Conservation (phyloP, 1,140 invertebrate genomes). For the Ylistrum balloti region DNA sequence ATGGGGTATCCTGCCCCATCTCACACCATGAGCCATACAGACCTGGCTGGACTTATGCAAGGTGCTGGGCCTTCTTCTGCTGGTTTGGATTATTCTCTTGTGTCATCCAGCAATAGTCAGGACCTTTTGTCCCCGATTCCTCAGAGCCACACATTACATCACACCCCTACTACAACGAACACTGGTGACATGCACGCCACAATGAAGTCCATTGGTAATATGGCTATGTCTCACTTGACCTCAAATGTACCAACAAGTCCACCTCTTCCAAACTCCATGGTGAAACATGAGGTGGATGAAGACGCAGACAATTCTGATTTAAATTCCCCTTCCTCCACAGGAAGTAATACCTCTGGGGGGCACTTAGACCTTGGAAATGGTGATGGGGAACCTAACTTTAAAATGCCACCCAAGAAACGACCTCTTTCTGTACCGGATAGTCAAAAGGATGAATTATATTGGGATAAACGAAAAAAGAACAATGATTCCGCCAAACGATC, state of each 20-base stretch:
- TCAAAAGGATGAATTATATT: constrained; percentile 81
- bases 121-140: not conserved
- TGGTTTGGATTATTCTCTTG: constrained; percentile 54
- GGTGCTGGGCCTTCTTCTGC: constrained; percentile 16
- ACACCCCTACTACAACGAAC: not conserved
- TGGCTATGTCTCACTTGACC: not conserved
- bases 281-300: constrained; percentile 42
- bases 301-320: constrained; percentile 58
- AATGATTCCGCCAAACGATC: constrained; percentile 83
- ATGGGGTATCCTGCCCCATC: constrained; percentile 60
- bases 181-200: not conserved
- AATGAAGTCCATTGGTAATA: not conserved
- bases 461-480: constrained; percentile 83
- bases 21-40: constrained; percentile 64
- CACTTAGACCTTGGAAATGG: constrained; percentile 55
- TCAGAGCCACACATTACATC: not conserved
- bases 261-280: constrained; percentile 44
- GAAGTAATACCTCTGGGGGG: constrained; percentile 53
- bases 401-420: constrained; percentile 76
- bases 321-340: constrained; percentile 64
- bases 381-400: constrained; percentile 54
- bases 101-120: not conserved
- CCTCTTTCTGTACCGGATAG: constrained; percentile 84
- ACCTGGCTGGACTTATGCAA: constrained; percentile 52
- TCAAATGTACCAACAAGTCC: constrained; percentile 50